Evolutionary conservation across 23 tunicate genomes (phyloP).

Genomic region (Ciona savignyi): DNA sequence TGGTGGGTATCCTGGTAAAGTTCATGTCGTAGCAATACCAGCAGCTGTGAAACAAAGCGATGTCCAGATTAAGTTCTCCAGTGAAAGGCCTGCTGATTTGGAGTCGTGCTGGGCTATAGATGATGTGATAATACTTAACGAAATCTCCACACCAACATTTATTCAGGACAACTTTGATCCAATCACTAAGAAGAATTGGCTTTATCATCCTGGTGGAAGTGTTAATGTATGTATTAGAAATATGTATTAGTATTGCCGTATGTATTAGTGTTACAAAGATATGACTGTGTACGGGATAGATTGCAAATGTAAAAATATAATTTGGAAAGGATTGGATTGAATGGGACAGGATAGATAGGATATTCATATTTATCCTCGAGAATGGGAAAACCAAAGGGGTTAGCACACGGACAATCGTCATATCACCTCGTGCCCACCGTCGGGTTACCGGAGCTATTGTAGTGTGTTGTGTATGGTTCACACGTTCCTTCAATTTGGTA

Average conservation of each 20-base stretch:
- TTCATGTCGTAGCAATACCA: constrained; percentile 35
- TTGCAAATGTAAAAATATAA: no score
- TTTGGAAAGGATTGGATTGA: background rate
- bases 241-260: no score
- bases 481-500: no score
- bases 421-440: no score
- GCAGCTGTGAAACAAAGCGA: constrained; percentile 29
- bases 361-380: no score
- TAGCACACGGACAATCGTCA: no score
- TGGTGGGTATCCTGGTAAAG: background rate
- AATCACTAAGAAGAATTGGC: constrained; percentile 31
- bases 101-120: constrained; percentile 72
- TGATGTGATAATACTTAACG: constrained; percentile 33
- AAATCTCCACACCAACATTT: constrained; percentile 9
- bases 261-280: no score
- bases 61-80: constrained; percentile 36
- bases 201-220: constrained; percentile 38
- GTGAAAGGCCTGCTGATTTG: constrained; percentile 3
- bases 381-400: no score
- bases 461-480: no score
- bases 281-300: background rate
- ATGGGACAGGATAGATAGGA: background rate
- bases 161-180: constrained; percentile 56
- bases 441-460: no score
- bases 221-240: constrained; percentile 14